These are phyloP conservation scores for Leptinotarsa peninsularis DNA, from an alignment of 2,888 invertebrate species.

Conservation along the genomic window DNA sequence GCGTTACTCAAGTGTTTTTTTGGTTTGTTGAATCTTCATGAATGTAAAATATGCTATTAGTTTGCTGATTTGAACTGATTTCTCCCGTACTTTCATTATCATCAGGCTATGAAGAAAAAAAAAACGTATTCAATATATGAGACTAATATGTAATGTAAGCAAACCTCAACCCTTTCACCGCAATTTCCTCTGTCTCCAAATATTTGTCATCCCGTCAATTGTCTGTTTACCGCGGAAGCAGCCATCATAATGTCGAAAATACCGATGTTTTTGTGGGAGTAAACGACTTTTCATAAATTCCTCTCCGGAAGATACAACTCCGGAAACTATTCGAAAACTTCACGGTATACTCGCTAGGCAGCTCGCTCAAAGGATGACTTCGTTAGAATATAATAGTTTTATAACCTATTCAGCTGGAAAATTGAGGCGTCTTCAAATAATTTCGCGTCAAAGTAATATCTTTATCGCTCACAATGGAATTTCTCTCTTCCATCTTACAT, in stretches of 20 bases:
- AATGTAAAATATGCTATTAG: too few relatives aligned
- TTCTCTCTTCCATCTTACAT: constrained; percentile 20
- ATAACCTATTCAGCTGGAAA: constrained; percentile 41
- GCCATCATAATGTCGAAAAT: background rate
- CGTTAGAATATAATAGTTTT: constrained; percentile 45
- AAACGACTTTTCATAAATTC: constrained; percentile 14
- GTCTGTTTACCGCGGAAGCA: background rate
- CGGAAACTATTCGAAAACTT: constrained; percentile 23
- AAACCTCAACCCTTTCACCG: too few relatives aligned
- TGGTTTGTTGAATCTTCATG: too few relatives aligned
- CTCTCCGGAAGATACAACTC: background rate
- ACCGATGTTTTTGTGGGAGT: background rate
- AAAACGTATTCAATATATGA: too few relatives aligned
- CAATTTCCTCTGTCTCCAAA: too few relatives aligned
- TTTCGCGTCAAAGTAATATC: constrained; percentile 37
- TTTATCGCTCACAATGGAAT: constrained; percentile 37
- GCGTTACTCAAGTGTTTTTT: too few relatives aligned
- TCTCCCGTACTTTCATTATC: too few relatives aligned
- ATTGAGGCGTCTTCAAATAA: constrained; percentile 39
- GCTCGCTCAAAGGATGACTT: constrained; percentile 43
- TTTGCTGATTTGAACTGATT: too few relatives aligned
- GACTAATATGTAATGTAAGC: too few relatives aligned
- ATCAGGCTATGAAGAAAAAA: too few relatives aligned
- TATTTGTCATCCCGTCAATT: background rate
- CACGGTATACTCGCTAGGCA: constrained; percentile 16